Evolutionary conservation across 2,888 invertebrate genomes (phyloP), one percentile per base, ranked within the genome.

Genomic region (Sialis lutaria): DNA sequence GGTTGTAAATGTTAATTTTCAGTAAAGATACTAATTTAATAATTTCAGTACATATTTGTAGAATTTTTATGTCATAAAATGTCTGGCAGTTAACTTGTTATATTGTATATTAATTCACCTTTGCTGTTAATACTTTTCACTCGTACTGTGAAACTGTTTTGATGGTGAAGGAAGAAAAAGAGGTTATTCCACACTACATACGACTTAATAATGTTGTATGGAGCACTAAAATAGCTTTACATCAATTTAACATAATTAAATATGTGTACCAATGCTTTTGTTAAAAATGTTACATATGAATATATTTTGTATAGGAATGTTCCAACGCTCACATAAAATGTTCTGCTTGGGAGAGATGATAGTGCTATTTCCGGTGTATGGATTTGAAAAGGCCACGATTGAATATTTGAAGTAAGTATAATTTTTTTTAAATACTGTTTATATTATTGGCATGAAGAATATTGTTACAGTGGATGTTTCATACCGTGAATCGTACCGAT

Each of bases 271-370:
- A 22, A 22, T 22, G 22, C 22, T 22, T 22, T 22, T 10, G n/a
- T 13, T 39, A 40, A 42, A 6, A 30, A 9, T 39, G 1, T 31
- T 34, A n/a, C 41, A 42, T 30, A 33, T 48, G 9, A 35, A 6
- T 47, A 32, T 46, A 48, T 50, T 44, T 45, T 50, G 57, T 63
- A 9, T 64, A 83, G 91, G 97, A 56, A 95, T 98, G 95, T 95
- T 80, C 75, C 98, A 98, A 71, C 82, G 98, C 52, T 69, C 98
- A 57, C 98, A 98, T 61, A 96, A 95, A 72, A 84, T 98, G 88
- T 81, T 89, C 55, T 86, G 89, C 61, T 74, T 98, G 50, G 97
- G 98, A 31, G 74, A 74, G 83, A 90, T 66, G 75, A 93, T 69
- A 91, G 85, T 63, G 75, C 81, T 59, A 97, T 98, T 66, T 90